Percentiles rank a stretch among this genome's conserved stretches.
These are phyloP conservation scores for Drosophila recens DNA, from an alignment of 2,888 invertebrate genomes.

Conservation along the genomic window DNA sequence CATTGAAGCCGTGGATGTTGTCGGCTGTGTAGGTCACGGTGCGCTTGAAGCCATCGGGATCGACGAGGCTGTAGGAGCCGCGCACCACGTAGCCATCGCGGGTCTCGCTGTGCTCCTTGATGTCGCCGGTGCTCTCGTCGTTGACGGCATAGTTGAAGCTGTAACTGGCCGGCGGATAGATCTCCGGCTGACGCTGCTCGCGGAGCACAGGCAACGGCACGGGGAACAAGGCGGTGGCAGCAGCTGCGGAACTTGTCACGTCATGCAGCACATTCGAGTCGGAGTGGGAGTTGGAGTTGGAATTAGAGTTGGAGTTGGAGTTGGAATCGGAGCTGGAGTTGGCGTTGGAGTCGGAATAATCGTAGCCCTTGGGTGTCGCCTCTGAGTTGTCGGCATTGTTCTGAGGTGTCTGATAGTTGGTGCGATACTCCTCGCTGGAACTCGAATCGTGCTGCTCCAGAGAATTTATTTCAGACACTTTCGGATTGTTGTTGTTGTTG, in stretches of 20 bases:
- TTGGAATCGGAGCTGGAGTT: background rate
- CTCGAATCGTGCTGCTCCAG: conserved; percentile 41
- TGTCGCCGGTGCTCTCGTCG: conserved; percentile 86
- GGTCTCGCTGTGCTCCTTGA: conserved; percentile 86
- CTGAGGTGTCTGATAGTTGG: conserved; percentile 50
- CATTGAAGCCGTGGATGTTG: conserved; percentile 86
- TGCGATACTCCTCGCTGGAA: conserved; percentile 64
- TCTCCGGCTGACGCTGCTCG: conserved; percentile 48
- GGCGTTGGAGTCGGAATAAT: conserved; percentile 39
- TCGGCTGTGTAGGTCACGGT: conserved; percentile 86
- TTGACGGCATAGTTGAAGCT: conserved; percentile 85
- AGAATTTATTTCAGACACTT: conserved; percentile 49
- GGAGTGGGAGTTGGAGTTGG: too few species aligned
- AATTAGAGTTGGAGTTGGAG: background rate
- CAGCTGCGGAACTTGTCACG: conserved; percentile 35
- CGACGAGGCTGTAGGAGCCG: conserved; percentile 86
- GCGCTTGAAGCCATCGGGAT: conserved; percentile 86
- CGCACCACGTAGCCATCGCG: conserved; percentile 86
- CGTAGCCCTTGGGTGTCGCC: conserved; percentile 67
- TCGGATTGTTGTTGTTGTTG: conserved; percentile 39
- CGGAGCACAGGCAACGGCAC: conserved; percentile 38
- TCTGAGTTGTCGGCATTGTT: conserved; percentile 63
- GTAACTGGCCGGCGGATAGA: conserved; percentile 78
- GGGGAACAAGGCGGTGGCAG: conserved; percentile 27
- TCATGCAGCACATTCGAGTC: conserved; percentile 23